A percentile compares a stretch with the other conserved stretches of the same genome.
phyloP scores from a whole-genome alignment of 2,888 invertebrate species.

The Xylophagus ater region DNA sequence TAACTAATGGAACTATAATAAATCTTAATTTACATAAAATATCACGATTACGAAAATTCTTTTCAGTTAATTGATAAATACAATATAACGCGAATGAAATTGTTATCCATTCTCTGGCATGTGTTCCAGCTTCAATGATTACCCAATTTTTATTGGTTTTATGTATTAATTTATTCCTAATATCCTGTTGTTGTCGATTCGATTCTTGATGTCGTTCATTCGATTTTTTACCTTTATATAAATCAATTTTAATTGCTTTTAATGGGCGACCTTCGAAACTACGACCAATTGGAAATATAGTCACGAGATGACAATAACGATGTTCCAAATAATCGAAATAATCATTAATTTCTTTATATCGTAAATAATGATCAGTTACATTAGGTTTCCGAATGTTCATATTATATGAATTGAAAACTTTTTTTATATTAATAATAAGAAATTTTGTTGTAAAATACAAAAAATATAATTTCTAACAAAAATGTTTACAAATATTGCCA shows the following conservation, averaged over 20 bases:
- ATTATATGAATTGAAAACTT: too few relatives aligned
- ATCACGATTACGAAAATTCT: conserved; percentile 33
- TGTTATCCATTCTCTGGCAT: conserved; percentile 59
- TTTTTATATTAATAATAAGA: too few relatives aligned
- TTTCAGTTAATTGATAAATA: conserved; percentile 47
- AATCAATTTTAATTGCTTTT: conserved; percentile 33
- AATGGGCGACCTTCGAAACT: conserved; percentile 31
- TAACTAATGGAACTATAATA: conserved; percentile 53
- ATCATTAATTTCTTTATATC: conserved; percentile 30
- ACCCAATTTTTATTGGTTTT: conserved; percentile 24
- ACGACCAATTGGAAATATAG: conserved; percentile 28
- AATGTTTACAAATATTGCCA: too few relatives aligned
- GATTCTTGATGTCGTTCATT: conserved; percentile 15
- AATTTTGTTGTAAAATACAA: too few relatives aligned
- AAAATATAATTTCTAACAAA: too few relatives aligned
- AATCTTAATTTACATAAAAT: conserved; percentile 52
- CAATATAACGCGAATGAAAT: conserved; percentile 49
- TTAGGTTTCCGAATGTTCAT: conserved; percentile 24
- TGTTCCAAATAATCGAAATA: conserved; percentile 31
- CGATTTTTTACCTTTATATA: conserved; percentile 22
- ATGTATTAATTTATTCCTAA: conserved; percentile 9
- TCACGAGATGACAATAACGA: conserved; percentile 28
- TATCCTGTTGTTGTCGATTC: conserved; percentile 11
- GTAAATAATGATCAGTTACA: conserved; percentile 28
- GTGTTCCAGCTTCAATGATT: conserved; percentile 40